Evolutionary conservation across 1,140 invertebrate genomes (phyloP), one percentile per base, ranked within the genome.

Genomic region (Hydropsyche tenuis): DNA sequence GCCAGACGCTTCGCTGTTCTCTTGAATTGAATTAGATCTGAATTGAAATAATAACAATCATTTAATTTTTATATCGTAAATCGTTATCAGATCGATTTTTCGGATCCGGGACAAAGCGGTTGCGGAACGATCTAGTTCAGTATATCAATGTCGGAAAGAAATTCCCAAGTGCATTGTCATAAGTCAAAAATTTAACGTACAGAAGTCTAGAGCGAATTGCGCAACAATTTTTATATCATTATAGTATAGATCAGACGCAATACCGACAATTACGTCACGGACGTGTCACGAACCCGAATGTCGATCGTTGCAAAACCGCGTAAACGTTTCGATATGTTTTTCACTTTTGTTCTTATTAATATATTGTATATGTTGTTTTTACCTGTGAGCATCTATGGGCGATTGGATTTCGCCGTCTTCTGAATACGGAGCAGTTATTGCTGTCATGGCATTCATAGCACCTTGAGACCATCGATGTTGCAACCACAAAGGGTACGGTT

Each of bases 1-100:
- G 42, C 74, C 74, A 74, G 85, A 84, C 78, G 83, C 84, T n/a
- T 81, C 82, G 71, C 84, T 86, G 1, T 80, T 82, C 18, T 85
- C 84, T 69, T 86, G 76, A 25, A 77, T 75, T 12, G 73, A 75
- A 62, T 75, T 77, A 0, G 68, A 75, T 75, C 76, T 75, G 60
- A 37, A 73, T 73, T 51, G 68, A 53, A 68, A 46, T n/a, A 25
- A 25, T 30, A 20, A 23, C 1, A 20, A 60, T 14, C 22, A 60
- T 23, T 60, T 60, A 60, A 60, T 60, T 20, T 6, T 20, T 5
- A n/a, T 43, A 65, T 65, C 16, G 18, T 60, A 65, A 9, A 64
- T 60, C 56, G 14, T 60, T 60, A 60, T 60, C 56, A 22, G 56
- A 60, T 60, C 56, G 56, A 60, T 60, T 60, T n/a, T 25, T 20